Evolutionary conservation across 2,113 vertebrate species (phyloP), one percentile per base, ranked within the genome.

Genomic region (Callocephalon fimbriatum): DNA sequence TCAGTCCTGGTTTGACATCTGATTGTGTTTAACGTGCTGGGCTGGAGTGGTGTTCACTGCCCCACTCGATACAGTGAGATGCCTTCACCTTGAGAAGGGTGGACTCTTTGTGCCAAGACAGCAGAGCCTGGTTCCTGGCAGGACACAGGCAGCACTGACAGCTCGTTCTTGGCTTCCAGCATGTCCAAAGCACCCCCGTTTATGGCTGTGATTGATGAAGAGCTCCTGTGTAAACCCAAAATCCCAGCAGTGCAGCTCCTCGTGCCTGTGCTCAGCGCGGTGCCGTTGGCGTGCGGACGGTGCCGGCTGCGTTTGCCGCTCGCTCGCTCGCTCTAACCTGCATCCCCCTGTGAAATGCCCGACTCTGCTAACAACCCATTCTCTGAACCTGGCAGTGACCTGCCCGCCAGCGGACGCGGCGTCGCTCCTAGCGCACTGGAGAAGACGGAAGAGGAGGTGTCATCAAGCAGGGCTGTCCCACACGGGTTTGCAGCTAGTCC

Each of bases 311-410:
- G 6, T 53, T 61, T 78, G 76, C 91, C 74, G 2, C 15, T 7
- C 16, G 3, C 62, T 84, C 11, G 1, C 62, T 84, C 10, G 1
- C 91, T 76, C 95, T 95, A 90, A 92, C 91, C 85, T 81, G 95
- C 95, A 6, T 90, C 72, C 74, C 97, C 89, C 66, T 66, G 82
- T 78, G 92, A 88, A 90, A 76, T 92, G 95, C 96, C 92, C 78
- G 88, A 59, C 90, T 86, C 79, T 95, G 95, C 97, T 95, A 94
- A 95, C 90, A 65, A 38, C 67, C 94, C 97, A 1, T 95, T 95
- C 95, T 97, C 83, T 92, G 93, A 92, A 84, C 92, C 94, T 89
- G 88, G 94, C 94, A 87, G 96, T 26, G 93, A 86, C 86, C 95
- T 65, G 88, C 88, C 90, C 10, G 47, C 86, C 91, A 8, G 76